Percentiles rank a stretch among this genome's conserved stretches.
These are phyloP conservation scores for Poecilia picta DNA, from an alignment of 2,797 vertebrate species.

Conservation along the genomic window DNA sequence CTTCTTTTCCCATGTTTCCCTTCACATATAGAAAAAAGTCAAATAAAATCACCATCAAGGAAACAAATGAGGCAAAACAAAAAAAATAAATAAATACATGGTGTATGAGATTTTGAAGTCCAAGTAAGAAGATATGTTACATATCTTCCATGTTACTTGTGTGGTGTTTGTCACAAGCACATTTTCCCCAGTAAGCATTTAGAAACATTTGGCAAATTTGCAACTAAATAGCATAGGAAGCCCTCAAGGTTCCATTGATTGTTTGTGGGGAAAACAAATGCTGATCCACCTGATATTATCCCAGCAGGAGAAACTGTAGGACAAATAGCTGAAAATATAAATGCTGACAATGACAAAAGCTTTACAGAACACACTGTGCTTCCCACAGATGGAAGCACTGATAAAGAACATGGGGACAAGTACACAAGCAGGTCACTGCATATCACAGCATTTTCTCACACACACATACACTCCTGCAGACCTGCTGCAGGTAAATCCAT, in stretches of 20 bases:
- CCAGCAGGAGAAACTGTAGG: background rate
- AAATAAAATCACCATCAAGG: background rate
- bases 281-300: background rate
- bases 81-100: background rate
- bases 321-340: slow-evolving; percentile 11
- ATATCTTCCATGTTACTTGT: background rate
- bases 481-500: background rate
- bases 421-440: background rate
- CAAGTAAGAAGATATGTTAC: background rate
- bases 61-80: background rate
- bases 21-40: slow-evolving; percentile 35
- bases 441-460: background rate
- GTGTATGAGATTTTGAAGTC: background rate
- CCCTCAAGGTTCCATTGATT: background rate
- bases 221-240: background rate
- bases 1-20: slow-evolving; percentile 91
- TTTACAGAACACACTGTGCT: slow-evolving; percentile 3
- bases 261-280: background rate
- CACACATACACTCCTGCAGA: background rate
- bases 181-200: background rate
- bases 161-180: background rate
- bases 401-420: background rate
- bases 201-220: background rate
- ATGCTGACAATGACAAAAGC: background rate
- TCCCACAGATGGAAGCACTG: slow-evolving; percentile 2